Conservation (phyloP, 1,140 invertebrate species). For the Leptinotarsa defecta region DNA sequence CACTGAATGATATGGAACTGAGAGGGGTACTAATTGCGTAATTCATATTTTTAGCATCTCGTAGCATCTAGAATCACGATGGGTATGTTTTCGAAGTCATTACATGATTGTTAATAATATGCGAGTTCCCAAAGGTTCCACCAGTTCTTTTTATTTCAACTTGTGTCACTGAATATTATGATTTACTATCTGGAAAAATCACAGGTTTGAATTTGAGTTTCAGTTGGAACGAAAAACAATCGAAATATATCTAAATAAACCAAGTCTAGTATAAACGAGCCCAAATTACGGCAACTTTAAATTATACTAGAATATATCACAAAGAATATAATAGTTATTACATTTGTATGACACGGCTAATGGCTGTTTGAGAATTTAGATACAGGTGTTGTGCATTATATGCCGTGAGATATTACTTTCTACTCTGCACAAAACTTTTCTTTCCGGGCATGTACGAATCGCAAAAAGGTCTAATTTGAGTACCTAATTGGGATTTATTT, state of each 20-base stretch:
- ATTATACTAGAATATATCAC: constrained; percentile 28
- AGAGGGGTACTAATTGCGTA: too few relatives aligned
- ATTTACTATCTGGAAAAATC: too few relatives aligned
- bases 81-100: too few relatives aligned
- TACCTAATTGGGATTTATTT: constrained; percentile 26
- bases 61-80: too few relatives aligned
- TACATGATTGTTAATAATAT: too few relatives aligned
- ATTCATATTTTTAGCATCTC: too few relatives aligned
- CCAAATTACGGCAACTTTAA: constrained; percentile 27
- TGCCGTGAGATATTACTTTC: constrained; percentile 26
- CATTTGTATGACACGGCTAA: constrained; percentile 27
- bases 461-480: constrained; percentile 23
- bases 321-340: constrained; percentile 30
- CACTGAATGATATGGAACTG: too few relatives aligned
- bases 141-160: too few relatives aligned
- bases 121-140: too few relatives aligned
- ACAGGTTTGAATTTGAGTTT: neutral
- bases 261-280: constrained; percentile 27
- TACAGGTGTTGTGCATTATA: constrained; percentile 33
- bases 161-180: too few relatives aligned
- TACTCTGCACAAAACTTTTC: constrained; percentile 21
- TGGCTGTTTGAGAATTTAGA: constrained; percentile 29
- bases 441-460: constrained; percentile 13
- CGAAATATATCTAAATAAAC: constrained; percentile 26
- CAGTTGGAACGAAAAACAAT: constrained; percentile 13